A percentile compares a stretch with the other conserved stretches of the same genome.
Conservation (phyloP, 2,797 vertebrate genomes). For the Erpetoichthys calabaricus region DNA sequence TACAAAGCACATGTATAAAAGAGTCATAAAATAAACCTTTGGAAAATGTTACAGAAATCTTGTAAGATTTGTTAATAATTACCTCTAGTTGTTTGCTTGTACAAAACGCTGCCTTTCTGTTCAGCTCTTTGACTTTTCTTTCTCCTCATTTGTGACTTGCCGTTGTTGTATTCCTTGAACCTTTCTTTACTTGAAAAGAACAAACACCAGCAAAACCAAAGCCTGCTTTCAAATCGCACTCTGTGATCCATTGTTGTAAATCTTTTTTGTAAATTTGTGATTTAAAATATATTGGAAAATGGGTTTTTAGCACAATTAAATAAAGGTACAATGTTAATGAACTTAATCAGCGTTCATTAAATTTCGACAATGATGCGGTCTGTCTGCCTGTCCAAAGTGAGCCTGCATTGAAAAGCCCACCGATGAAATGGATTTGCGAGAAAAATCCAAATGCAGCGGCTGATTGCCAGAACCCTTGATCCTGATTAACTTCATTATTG, state of each 20-base stretch:
- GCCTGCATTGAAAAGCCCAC: neutral
- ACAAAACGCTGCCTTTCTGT: slow-evolving; percentile 20
- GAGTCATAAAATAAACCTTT: slow-evolving; percentile 20
- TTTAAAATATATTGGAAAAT: slow-evolving; percentile 56
- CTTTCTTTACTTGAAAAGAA: slow-evolving; percentile 41
- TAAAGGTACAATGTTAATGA: slow-evolving; percentile 44
- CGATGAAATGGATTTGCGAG: neutral
- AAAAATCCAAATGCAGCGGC: slow-evolving; percentile 20
- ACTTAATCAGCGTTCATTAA: slow-evolving; percentile 33
- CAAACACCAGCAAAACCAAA: slow-evolving; percentile 39
- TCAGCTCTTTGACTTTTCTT: slow-evolving; percentile 11
- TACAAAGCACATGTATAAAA: slow-evolving; percentile 24
- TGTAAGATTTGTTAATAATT: slow-evolving; percentile 33
- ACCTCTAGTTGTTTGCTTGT: slow-evolving; percentile 19
- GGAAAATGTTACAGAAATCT: slow-evolving; percentile 17
- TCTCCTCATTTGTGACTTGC: slow-evolving; percentile 36
- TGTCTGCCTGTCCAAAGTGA: neutral
- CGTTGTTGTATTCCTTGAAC: slow-evolving; percentile 17
- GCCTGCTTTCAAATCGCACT: slow-evolving; percentile 41
- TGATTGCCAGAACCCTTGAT: slow-evolving; percentile 14
- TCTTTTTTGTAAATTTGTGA: slow-evolving; percentile 75
- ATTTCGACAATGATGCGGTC: neutral
- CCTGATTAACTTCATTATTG: slow-evolving; percentile 36
- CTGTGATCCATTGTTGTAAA: slow-evolving; percentile 70
- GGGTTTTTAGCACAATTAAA: slow-evolving; percentile 38